phyloP scores from a whole-genome alignment of 2,888 invertebrate species.

The Dynastes hyllus region DNA sequence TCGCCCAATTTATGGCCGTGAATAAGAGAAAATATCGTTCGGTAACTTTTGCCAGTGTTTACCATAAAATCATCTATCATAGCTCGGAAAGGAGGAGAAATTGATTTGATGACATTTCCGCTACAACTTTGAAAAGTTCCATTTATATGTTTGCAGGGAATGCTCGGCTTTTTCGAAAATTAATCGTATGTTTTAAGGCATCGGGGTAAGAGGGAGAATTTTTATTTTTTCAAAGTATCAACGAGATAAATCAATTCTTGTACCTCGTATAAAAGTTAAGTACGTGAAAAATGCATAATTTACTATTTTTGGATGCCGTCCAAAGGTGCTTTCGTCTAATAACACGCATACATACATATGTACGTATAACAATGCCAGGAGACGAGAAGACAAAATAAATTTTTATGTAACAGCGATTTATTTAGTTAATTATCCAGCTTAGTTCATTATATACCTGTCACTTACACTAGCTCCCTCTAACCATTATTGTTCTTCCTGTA shows the following conservation, averaged over 20 bases:
- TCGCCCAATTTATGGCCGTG: conserved; percentile 13
- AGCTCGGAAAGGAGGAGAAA: conserved; percentile 16
- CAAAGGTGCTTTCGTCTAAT: neutral
- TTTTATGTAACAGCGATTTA: conserved; percentile 23
- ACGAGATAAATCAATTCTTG: neutral
- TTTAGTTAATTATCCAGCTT: conserved; percentile 18
- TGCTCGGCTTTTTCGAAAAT: neutral
- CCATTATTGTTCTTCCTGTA: neutral
- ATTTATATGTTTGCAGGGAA: conserved; percentile 19
- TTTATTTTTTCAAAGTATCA: too few species aligned
- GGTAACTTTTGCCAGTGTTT: conserved; percentile 37
- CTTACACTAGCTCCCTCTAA: conserved; percentile 6
- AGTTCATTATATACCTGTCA: conserved; percentile 31
- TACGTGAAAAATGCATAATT: conserved; percentile 18
- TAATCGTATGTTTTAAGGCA: neutral
- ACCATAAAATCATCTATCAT: conserved; percentile 40
- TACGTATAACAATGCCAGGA: neutral
- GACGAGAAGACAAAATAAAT: conserved; percentile 20
- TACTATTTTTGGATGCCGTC: neutral
- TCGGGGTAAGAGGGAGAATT: too few species aligned
- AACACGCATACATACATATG: neutral
- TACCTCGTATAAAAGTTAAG: conserved; percentile 1
- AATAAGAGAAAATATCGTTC: conserved; percentile 16
- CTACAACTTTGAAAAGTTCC: conserved; percentile 27
- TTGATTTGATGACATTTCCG: conserved; percentile 27